Evolutionary conservation across 2,797 vertebrate species (phyloP).

Genomic region (Anguilla pacifica): DNA sequence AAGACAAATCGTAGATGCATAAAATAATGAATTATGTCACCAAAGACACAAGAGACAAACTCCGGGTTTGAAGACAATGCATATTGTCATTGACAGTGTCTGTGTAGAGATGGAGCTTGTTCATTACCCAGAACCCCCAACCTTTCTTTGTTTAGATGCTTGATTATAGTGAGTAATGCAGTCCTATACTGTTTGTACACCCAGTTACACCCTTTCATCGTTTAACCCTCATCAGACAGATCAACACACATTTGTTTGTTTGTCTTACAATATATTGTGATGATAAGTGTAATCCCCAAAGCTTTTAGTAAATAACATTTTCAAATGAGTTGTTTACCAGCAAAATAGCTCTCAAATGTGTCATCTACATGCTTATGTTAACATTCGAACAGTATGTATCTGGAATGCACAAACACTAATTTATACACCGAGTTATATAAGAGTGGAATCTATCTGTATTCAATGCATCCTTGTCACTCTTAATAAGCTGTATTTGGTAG

Average conservation of each 20-base stretch:
- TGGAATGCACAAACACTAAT: slow-evolving; percentile 24
- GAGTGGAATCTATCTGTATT: slow-evolving; percentile 39
- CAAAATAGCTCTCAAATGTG: slow-evolving; percentile 31
- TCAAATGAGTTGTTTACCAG: slow-evolving; percentile 61
- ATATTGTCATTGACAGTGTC: background rate
- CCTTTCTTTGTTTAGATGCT: background rate
- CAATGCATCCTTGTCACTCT: slow-evolving; percentile 62
- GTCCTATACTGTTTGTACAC: background rate
- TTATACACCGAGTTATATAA: slow-evolving; percentile 28
- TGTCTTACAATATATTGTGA: slow-evolving; percentile 37
- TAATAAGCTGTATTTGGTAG: slow-evolving; percentile 78
- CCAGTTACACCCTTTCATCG: slow-evolving; percentile 12
- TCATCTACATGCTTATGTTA: slow-evolving; percentile 14
- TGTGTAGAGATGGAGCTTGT: background rate
- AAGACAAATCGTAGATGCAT: background rate
- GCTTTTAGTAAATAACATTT: slow-evolving; percentile 74
- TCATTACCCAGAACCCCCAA: background rate
- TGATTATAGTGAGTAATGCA: slow-evolving; percentile 11
- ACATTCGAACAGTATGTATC: slow-evolving; percentile 24
- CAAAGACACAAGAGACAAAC: background rate
- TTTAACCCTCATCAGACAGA: slow-evolving; percentile 28
- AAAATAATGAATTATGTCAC: background rate
- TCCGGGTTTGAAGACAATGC: background rate
- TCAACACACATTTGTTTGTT: slow-evolving; percentile 6
- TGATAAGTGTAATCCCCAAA: slow-evolving; percentile 47